Percentiles rank a stretch among this genome's conserved stretches.
phyloP scores from a whole-genome alignment of 2,113 vertebrate genomes.

The Meleagris gallopavo region DNA sequence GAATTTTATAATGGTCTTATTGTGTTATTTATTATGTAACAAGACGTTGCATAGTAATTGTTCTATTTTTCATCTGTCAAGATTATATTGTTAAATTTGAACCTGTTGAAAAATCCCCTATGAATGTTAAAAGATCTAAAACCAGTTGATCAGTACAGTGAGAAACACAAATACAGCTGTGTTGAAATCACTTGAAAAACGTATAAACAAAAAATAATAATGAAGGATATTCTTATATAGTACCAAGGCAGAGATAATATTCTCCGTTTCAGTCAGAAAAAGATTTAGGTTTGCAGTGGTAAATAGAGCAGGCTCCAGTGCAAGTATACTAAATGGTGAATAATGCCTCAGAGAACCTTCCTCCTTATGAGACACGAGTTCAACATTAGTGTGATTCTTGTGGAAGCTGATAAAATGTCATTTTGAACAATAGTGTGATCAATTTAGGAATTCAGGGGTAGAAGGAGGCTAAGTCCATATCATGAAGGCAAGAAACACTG shows the following conservation, averaged over 20 bases:
- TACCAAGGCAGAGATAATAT: background rate
- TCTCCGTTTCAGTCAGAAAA: background rate
- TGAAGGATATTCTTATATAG: background rate
- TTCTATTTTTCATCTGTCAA: background rate
- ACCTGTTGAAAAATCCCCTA: background rate
- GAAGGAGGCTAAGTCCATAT: background rate
- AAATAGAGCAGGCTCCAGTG: background rate
- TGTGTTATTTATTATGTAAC: background rate
- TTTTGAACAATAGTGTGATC: background rate
- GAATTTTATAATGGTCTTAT: background rate
- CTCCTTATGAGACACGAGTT: background rate
- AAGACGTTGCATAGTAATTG: background rate
- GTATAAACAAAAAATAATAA: background rate
- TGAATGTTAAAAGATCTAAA: background rate
- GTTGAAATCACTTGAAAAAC: background rate
- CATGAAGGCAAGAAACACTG: background rate
- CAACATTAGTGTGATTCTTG: background rate
- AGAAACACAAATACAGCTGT: background rate
- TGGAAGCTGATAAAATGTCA: background rate
- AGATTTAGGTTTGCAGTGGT: background rate
- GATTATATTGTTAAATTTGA: background rate
- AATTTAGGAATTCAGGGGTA: background rate
- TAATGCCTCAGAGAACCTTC: background rate
- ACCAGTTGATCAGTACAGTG: background rate
- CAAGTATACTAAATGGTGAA: background rate